phyloP scores from a whole-genome alignment of 2,113 vertebrate species.

The Larimichthys crocea region DNA sequence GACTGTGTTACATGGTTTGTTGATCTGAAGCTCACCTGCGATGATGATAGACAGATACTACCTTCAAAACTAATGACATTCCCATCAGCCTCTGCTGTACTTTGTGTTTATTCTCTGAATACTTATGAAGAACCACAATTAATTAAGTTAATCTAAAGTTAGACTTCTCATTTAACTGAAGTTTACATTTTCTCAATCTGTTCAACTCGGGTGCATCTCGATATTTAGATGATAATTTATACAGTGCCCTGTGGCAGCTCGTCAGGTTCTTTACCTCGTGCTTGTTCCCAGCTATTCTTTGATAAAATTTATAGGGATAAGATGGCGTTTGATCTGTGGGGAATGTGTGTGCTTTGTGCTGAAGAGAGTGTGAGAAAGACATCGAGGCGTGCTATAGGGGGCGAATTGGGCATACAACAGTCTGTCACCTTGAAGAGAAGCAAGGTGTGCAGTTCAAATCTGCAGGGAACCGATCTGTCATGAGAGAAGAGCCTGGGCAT shows the following conservation, averaged over 20 bases:
- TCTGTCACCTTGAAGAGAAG: slow-evolving; percentile 70
- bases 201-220: background rate
- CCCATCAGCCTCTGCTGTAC: background rate
- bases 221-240: slow-evolving; percentile 33
- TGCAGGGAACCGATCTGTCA: slow-evolving; percentile 68
- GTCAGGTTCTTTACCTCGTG: slow-evolving; percentile 25
- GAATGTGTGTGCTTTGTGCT: slow-evolving; percentile 52
- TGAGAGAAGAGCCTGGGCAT: slow-evolving; percentile 61
- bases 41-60: too few species aligned
- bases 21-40: too few species aligned
- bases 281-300: slow-evolving; percentile 54
- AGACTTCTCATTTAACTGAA: background rate
- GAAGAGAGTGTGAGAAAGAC: slow-evolving; percentile 39
- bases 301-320: slow-evolving; percentile 61
- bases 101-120: background rate
- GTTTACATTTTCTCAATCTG: background rate
- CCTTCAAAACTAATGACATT: background rate
- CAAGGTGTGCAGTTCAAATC: slow-evolving; percentile 60
- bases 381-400: slow-evolving; percentile 54
- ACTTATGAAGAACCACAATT: background rate
- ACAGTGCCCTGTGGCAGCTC: slow-evolving; percentile 37
- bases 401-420: slow-evolving; percentile 50
- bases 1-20: too few species aligned
- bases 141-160: background rate
- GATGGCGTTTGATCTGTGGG: slow-evolving; percentile 63